These are phyloP conservation scores for Rhinopomastus cyanomelas DNA, from an alignment of 2,113 vertebrate genomes.

Conservation along the genomic window DNA sequence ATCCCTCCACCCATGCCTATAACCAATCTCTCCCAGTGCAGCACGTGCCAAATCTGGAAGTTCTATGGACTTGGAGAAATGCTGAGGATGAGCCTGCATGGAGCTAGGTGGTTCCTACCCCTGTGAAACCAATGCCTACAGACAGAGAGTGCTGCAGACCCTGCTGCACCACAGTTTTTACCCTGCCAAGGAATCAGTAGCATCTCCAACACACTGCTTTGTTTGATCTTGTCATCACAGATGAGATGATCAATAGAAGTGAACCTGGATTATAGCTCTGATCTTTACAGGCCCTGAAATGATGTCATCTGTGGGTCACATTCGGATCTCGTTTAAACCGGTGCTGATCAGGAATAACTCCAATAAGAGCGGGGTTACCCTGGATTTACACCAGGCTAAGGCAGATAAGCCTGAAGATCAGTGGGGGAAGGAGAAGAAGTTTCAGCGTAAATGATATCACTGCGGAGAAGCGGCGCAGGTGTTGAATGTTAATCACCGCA, in stretches of 20 bases:
- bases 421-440: conserved; percentile 36
- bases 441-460: conserved; percentile 53
- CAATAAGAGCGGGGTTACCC: conserved; percentile 41
- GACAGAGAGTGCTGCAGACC: background rate
- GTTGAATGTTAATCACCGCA: conserved; percentile 50
- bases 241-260: background rate
- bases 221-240: background rate
- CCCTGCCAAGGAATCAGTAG: background rate
- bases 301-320: conserved; percentile 4
- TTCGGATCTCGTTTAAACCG: conserved; percentile 40
- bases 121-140: background rate
- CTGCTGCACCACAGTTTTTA: background rate
- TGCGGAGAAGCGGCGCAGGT: conserved; percentile 36
- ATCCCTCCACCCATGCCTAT: background rate
- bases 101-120: background rate
- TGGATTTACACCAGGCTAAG: conserved; percentile 47
- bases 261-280: background rate
- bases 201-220: background rate
- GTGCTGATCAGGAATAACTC: conserved; percentile 38
- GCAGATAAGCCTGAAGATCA: conserved; percentile 55
- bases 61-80: background rate
- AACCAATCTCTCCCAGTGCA: background rate
- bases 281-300: background rate
- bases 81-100: background rate
- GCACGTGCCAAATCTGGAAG: background rate